Evolutionary conservation across 1,140 invertebrate species (phyloP).

Genomic region (Drosophila virilis): DNA sequence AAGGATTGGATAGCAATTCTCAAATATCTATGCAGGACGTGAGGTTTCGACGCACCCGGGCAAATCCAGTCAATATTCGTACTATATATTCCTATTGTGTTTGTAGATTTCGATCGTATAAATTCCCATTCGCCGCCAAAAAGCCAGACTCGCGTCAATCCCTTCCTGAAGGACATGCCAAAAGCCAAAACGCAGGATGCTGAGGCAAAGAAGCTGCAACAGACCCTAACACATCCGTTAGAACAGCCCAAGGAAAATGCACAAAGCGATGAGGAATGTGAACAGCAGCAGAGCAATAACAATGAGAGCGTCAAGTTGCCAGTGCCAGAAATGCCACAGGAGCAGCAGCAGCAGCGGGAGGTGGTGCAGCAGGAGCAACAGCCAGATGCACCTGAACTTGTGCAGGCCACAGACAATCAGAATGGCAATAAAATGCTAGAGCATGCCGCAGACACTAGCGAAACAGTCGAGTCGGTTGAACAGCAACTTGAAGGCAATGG

Average conservation of each 20-base stretch:
- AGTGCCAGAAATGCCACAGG: conserved; percentile 15
- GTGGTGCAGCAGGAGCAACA: neutral
- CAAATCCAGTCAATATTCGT: no score
- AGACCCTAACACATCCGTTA: conserved; percentile 50
- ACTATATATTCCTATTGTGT: neutral
- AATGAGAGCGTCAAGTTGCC: conserved; percentile 23
- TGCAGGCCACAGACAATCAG: conserved; percentile 73
- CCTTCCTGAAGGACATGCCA: conserved; percentile 83
- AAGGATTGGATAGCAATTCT: neutral
- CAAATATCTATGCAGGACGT: no score
- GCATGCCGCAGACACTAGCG: conserved; percentile 39
- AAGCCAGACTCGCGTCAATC: conserved; percentile 79
- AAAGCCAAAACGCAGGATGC: conserved; percentile 58
- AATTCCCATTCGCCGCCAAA: conserved; percentile 86
- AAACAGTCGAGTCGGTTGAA: conserved; percentile 21
- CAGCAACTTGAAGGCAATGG: conserved; percentile 85
- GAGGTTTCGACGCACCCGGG: no score
- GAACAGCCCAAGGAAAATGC: conserved; percentile 48
- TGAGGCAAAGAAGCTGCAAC: conserved; percentile 57
- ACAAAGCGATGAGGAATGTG: conserved; percentile 68
- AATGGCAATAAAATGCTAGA: conserved; percentile 74
- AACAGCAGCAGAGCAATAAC: conserved; percentile 41
- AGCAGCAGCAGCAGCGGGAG: conserved; percentile 21
- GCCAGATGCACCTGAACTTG: neutral
- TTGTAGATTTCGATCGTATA: conserved; percentile 85